Evolutionary conservation across 2,888 invertebrate genomes (phyloP), one percentile per base, ranked within the genome.

Genomic region (Gerris lacustris): DNA sequence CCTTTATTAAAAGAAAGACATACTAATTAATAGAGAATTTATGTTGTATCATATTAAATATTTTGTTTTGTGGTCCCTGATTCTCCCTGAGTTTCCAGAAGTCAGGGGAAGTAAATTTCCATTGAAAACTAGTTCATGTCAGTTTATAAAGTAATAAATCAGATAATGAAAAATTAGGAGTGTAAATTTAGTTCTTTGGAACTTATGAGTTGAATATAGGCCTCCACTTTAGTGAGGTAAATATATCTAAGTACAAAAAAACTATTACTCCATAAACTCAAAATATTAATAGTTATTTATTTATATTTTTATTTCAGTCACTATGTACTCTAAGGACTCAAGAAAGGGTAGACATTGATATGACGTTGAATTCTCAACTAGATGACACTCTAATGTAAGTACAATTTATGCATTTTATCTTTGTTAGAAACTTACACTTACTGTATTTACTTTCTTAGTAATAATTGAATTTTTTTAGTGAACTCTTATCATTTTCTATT

Each of bases 331-430:
- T 73, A 70, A 73, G 73, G 63, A 73, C 75, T n/a, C 74, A 74
- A 45, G 79, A 81, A 72, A 79, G 80, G 73, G 79, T 81, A 73
- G 77, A 81, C 62, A 77, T 80, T 72, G 81, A 82, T 69, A 79
- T 78, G 70, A 77, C 79, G 44, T 77, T 80, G n/a, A 77, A 80
- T 73, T 79, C 79, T 73, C 76, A 78, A 72, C 76, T 82, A 63
- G 78, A 80, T 68, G 80, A 81, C 73, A 78, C 78, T 75, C 76
- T 78, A 72, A 74, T 80, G 82, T 82, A 79, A 81, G 80, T 79
- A 74, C 71, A 70, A 18, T 71, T 31, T 64, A 45, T 62, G 67
- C 68, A 69, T 69, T 45, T 63, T 70, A 67, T 11, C 15, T 11
- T 11, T 55, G 9, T 11, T 55, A 55, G 55, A 55, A 4, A 55